Percentiles rank a stretch among this genome's conserved stretches.
These are phyloP conservation scores for Zaprionus lachaisei DNA, from an alignment of 1,140 invertebrate species.

Conservation along the genomic window DNA sequence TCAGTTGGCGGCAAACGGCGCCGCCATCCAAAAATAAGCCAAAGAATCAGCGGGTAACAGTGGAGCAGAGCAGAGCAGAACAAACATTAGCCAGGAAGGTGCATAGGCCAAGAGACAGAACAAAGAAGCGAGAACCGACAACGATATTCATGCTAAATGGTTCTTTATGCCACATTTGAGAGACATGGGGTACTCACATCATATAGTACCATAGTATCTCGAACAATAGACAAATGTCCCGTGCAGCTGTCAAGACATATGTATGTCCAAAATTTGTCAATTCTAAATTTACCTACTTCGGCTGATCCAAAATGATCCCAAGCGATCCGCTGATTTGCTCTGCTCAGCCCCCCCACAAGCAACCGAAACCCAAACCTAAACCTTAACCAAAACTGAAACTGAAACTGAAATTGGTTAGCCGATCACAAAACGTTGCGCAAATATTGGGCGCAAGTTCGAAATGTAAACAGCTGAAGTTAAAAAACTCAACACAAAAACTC, in stretches of 20 bases:
- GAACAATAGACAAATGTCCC: conserved; percentile 71
- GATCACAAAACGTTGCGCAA: conserved; percentile 31
- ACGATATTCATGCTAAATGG: conserved; percentile 59
- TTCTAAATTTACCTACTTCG: conserved; percentile 63
- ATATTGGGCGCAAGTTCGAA: conserved; percentile 36
- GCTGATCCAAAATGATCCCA: conserved; percentile 18
- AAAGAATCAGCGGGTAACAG: conserved; percentile 36
- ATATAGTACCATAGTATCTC: conserved; percentile 2
- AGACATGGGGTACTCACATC: conserved; percentile 21
- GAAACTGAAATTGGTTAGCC: conserved; percentile 2
- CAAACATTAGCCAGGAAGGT: conserved; percentile 30
- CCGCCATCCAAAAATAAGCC: conserved; percentile 68
- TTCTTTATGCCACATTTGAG: conserved; percentile 51
- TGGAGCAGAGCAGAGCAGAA: neutral
- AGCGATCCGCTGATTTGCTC: conserved; percentile 56
- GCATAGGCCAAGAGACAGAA: neutral
- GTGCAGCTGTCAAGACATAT: conserved; percentile 60
- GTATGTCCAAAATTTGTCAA: conserved; percentile 66
- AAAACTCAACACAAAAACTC: neutral
- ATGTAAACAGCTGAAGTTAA: conserved; percentile 17
- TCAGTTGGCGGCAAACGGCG: conserved; percentile 64
- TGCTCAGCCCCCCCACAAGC: neutral
- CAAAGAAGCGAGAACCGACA: conserved; percentile 11
- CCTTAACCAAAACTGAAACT: neutral
- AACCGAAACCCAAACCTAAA: neutral